A percentile compares a stretch with the other conserved stretches of the same genome.
Conservation (phyloP, 2,797 vertebrate species). For the Spinibarbus caldwelli region DNA sequence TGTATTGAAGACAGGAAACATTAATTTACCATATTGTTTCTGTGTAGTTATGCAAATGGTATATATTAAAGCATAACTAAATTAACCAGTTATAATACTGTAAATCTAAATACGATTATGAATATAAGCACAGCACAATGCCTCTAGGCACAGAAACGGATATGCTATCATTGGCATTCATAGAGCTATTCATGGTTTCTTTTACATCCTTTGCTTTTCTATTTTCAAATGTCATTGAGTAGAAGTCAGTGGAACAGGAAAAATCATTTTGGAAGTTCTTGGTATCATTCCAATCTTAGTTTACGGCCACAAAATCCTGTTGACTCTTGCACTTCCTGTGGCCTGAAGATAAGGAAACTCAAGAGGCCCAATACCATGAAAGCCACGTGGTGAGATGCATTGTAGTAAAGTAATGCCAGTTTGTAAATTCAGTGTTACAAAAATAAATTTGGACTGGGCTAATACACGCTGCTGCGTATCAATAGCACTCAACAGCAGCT, state of each 20-base stretch:
- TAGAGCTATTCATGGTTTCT: constrained; percentile 32
- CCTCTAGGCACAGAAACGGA: not conserved
- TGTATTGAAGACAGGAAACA: not conserved
- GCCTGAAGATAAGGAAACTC: constrained; percentile 79
- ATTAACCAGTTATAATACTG: not conserved
- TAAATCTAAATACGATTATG: not conserved
- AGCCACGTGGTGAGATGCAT: constrained; percentile 50
- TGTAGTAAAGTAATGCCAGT: constrained; percentile 62
- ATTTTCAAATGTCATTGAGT: constrained; percentile 43
- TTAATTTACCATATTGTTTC: not conserved
- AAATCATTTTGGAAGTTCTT: constrained; percentile 72
- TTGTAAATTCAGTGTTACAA: too few species aligned
- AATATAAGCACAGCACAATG: not conserved
- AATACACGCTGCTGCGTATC: constrained; percentile 30
- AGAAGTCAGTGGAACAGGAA: constrained; percentile 70
- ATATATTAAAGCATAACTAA: not conserved
- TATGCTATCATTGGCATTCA: constrained; percentile 21
- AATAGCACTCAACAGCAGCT: constrained; percentile 11
- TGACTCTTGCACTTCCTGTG: constrained; percentile 81
- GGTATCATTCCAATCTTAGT: constrained; percentile 75
- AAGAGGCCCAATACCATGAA: constrained; percentile 73
- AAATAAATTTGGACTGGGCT: constrained; percentile 54
- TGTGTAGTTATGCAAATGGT: not conserved
- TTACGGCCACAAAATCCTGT: constrained; percentile 80
- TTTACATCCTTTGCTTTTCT: constrained; percentile 42